Base-by-base conservation (phyloP, 1,140 invertebrate species). In the Bombus breviceps region DNA sequence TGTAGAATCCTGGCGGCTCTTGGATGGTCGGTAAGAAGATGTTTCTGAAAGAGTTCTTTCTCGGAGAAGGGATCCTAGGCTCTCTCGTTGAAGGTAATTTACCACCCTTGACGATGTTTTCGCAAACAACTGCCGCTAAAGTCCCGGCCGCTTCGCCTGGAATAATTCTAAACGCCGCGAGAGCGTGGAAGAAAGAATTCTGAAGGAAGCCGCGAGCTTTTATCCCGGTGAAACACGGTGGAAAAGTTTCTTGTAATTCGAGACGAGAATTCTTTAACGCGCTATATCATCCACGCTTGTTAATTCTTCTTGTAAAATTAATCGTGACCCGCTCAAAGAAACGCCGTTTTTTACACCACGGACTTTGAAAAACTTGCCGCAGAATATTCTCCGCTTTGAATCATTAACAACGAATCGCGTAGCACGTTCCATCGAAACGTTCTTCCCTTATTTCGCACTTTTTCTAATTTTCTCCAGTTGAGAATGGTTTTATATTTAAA, bases 61-160 rank as follows among this genome's bases (percentile, higher is more conserved):
- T 9, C 3, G 9, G 22, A 37, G 25, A 22, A 39, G 74, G 25
- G 74, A 76, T 77, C 57, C 57, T 41, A 62, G 13, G 57, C 74
- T 37, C 53, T 76, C 74, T 64, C n/a, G 28, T 12, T 18, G 74
- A 76, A 34, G 53, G 75, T 77, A 77, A 77, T 77, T 77, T 77
- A 41, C 75, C 75, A 62, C 57, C 75, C 57, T 77, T 39, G 75
- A 77, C 34, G 75, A 77, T 77, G 75, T 77, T 77, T 62, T 77
- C 74, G 74, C 74, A 59, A 62, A 77, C 75, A 77, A 62, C 57
- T 62, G 57, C 39, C 75, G 75, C 57, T 41, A 39, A 37, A 62
- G 57, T 37, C 75, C 15, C 53, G 57, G 25, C 75, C 75, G 34
- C 75, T 25, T 77, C 74, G 43, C 75, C 32, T 62, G 53, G 57